Evolutionary conservation across 2,113 vertebrate species (phyloP).

Genomic region (Megaceryle maxima): DNA sequence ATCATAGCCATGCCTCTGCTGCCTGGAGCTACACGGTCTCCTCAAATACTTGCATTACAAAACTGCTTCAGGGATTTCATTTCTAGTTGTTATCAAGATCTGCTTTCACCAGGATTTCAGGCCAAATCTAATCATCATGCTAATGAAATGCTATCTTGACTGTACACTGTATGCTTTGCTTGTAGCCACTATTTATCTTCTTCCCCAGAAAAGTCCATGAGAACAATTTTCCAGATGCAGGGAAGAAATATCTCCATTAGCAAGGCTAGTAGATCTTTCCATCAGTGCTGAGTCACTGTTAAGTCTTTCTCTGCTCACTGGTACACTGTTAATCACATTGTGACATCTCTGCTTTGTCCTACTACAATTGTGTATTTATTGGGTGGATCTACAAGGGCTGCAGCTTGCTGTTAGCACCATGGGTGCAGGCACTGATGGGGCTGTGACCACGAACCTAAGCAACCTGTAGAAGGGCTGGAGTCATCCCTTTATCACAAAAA

Average conservation of each 20-base stretch:
- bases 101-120: neutral
- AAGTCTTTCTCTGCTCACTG: neutral
- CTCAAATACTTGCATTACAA: neutral
- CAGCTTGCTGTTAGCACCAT: accelerated
- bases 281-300: too few relatives aligned
- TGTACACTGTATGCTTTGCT: neutral
- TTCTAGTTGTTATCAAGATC: neutral
- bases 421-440: neutral
- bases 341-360: neutral
- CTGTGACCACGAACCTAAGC: neutral
- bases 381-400: neutral
- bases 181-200: neutral
- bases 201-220: neutral
- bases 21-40: conserved; percentile 36
- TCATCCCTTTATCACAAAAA: neutral
- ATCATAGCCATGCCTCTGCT: neutral
- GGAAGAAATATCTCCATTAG: neutral
- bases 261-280: neutral
- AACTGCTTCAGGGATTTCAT: neutral
- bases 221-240: neutral
- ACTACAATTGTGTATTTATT: neutral
- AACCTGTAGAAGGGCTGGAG: neutral
- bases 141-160: neutral
- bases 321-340: neutral
- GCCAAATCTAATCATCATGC: neutral